These are phyloP conservation scores for Autographa gamma DNA, from an alignment of 2,888 invertebrate genomes.

Conservation along the genomic window DNA sequence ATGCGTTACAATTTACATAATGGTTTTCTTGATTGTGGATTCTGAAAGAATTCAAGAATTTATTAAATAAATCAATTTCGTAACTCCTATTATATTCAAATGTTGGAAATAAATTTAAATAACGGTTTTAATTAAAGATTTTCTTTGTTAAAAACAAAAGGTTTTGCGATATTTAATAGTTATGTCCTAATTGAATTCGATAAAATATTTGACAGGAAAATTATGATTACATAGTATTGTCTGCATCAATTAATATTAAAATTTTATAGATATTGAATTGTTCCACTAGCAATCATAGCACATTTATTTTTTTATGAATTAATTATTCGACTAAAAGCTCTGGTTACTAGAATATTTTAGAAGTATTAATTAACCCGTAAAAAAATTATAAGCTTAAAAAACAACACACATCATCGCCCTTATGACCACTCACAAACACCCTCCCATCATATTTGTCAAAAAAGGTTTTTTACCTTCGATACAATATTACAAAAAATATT, in stretches of 20 bases:
- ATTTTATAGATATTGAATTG: conserved; percentile 4
- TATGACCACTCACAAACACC: no score
- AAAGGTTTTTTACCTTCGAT: no score
- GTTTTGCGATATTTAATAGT: conserved; percentile 1
- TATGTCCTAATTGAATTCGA: conserved; percentile 26
- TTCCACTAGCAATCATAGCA: background rate
- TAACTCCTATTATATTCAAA: background rate
- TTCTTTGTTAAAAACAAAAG: conserved; percentile 17
- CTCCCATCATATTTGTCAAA: no score
- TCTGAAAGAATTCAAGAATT: background rate
- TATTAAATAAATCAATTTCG: conserved; percentile 1
- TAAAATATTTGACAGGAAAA: conserved; percentile 42
- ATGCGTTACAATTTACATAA: background rate
- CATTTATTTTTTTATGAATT: background rate
- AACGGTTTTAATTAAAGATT: conserved; percentile 25
- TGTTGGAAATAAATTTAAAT: background rate
- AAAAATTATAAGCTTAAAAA: no score
- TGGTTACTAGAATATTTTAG: no score
- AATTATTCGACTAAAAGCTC: no score
- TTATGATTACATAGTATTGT: background rate
- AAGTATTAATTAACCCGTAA: no score
- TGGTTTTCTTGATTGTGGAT: background rate
- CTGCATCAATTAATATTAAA: conserved; percentile 23
- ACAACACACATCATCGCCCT: no score
- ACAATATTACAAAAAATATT: no score